A percentile compares a stretch with the other conserved stretches of the same genome.
These are phyloP conservation scores for Natator depressus DNA, from an alignment of 2,113 vertebrate genomes.

Conservation along the genomic window DNA sequence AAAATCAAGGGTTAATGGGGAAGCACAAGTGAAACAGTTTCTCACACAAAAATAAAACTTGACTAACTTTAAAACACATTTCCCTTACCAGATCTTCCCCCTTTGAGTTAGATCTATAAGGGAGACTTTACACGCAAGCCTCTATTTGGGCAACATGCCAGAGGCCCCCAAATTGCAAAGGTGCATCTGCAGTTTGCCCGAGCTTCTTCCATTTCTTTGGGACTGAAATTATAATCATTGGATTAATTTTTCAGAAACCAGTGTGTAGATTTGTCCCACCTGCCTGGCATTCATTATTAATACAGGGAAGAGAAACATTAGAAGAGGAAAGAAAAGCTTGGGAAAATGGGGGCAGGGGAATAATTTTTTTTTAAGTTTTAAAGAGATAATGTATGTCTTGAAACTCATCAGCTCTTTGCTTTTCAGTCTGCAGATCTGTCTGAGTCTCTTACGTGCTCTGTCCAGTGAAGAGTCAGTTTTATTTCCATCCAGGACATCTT, in stretches of 20 bases:
- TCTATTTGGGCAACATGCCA: constrained; percentile 1
- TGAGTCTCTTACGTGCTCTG: background rate
- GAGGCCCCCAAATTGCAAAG: constrained; percentile 41
- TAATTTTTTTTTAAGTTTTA: background rate
- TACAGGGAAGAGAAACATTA: constrained; percentile 57
- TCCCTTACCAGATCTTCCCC: background rate
- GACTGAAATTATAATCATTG: constrained; percentile 79
- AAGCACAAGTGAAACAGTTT: background rate
- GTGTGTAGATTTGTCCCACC: constrained; percentile 72
- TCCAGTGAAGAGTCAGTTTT: background rate
- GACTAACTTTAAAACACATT: background rate
- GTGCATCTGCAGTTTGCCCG: constrained; percentile 50
- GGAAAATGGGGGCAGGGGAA: background rate
- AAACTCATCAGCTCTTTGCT: background rate
- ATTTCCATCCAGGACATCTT: background rate
- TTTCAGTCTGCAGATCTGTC: background rate
- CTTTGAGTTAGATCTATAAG: background rate
- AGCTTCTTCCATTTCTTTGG: constrained; percentile 60
- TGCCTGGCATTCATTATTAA: constrained; percentile 66
- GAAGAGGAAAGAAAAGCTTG: constrained; percentile 27
- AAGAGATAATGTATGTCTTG: background rate
- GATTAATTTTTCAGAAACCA: constrained; percentile 77
- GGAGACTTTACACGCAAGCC: background rate
- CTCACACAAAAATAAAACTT: background rate
- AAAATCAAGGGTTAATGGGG: background rate